Evolutionary conservation across 37 sponge, comb jelly and placozoan species (phyloP).

Genomic region (Oopsacas minuta): DNA sequence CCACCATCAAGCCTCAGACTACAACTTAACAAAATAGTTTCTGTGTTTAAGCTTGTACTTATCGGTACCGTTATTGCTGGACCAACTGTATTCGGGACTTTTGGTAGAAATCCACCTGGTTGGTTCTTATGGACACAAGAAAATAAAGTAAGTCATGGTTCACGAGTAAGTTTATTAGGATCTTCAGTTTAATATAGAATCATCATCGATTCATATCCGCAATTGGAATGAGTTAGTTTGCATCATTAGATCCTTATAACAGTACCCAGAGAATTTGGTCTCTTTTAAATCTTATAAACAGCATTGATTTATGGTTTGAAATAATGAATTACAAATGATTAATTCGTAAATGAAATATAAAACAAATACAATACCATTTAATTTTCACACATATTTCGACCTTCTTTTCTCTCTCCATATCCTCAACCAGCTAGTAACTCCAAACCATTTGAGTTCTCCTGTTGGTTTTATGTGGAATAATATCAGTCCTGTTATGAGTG

Average conservation of each 20-base stretch:
- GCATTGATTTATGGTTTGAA: not conserved
- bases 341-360: not conserved
- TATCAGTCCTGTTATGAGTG: not conserved
- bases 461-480: not conserved
- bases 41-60: slow-evolving; percentile 30
- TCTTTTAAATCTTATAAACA: not conserved
- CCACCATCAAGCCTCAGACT: slow-evolving; percentile 47
- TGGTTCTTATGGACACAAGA: slow-evolving; percentile 60
- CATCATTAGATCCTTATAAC: slow-evolving; percentile 9
- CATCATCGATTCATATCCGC: not conserved
- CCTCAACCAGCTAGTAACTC: not conserved
- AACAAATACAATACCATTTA: not conserved
- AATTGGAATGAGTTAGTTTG: not conserved
- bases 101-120: slow-evolving; percentile 45
- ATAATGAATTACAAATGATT: not conserved
- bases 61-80: slow-evolving; percentile 30
- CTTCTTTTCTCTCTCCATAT: too few relatives aligned
- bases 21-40: slow-evolving; percentile 31
- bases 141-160: slow-evolving; percentile 54
- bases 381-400: too few relatives aligned
- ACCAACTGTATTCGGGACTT: slow-evolving; percentile 23
- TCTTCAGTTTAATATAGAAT: not conserved
- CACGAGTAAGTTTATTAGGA: too few relatives aligned
- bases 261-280: not conserved
- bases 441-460: not conserved